These are phyloP conservation scores for Oithona nana DNA, from an alignment of 2,888 invertebrate species.

Conservation along the genomic window DNA sequence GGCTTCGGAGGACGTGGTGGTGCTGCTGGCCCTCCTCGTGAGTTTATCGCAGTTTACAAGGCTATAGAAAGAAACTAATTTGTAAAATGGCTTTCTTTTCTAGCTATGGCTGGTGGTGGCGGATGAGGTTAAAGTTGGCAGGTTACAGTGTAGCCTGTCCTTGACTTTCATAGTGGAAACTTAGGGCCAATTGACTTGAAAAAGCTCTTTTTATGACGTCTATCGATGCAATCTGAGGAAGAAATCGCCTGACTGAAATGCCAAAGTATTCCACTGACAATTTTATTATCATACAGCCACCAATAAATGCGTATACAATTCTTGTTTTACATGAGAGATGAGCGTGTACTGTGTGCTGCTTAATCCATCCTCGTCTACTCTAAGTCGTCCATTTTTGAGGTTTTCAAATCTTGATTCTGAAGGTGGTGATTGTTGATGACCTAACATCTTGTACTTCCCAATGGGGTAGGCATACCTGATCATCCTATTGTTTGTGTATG, in stretches of 20 bases:
- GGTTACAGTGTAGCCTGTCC: too few relatives aligned
- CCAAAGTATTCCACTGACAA: background rate
- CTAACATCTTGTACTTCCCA: background rate
- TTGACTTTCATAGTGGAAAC: too few relatives aligned
- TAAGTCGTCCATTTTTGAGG: background rate
- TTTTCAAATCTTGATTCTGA: background rate
- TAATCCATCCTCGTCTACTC: background rate
- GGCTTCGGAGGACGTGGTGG: background rate
- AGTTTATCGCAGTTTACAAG: too few relatives aligned
- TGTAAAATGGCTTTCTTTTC: too few relatives aligned
- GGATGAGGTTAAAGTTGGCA: slow-evolving; percentile 14
- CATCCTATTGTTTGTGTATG: background rate
- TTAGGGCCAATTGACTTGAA: background rate
- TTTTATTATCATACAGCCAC: background rate
- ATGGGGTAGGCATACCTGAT: background rate
- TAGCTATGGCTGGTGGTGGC: background rate
- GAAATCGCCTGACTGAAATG: background rate
- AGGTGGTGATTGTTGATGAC: background rate
- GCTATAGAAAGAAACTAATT: too few relatives aligned
- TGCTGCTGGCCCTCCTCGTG: background rate
- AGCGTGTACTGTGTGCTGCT: background rate
- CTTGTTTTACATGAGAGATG: background rate
- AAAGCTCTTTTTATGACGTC: background rate
- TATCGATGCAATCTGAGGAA: background rate
- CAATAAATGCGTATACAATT: background rate